Evolutionary conservation across 2,113 vertebrate genomes (phyloP).

Genomic region (Sinocyclocheilus maitianheensis): DNA sequence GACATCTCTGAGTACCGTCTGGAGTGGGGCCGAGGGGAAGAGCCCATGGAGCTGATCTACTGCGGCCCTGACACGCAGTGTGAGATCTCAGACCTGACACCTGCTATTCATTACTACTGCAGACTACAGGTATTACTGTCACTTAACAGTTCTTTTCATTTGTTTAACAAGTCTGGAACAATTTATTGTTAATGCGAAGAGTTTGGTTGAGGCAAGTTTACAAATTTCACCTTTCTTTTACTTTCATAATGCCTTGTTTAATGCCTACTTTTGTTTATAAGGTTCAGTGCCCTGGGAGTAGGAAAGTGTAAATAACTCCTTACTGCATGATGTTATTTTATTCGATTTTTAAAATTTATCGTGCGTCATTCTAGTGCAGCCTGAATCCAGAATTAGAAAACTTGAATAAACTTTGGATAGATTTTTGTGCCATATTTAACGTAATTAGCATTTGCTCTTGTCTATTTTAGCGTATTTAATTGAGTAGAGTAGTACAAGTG

Average conservation of each 20-base stretch:
- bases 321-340: not conserved
- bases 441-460: not conserved
- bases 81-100: slow-evolving; percentile 83
- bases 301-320: not conserved
- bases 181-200: not conserved
- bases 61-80: slow-evolving; percentile 83
- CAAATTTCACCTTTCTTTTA: not conserved
- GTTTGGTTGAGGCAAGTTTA: not conserved
- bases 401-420: not conserved
- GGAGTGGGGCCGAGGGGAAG: slow-evolving; percentile 90
- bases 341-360: not conserved
- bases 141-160: not conserved
- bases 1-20: slow-evolving; percentile 94
- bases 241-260: no score
- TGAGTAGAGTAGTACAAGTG: not conserved
- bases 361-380: not conserved
- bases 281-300: not conserved
- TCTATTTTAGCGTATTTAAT: not conserved
- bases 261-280: no score
- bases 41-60: slow-evolving; percentile 86
- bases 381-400: not conserved
- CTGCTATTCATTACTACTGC: slow-evolving; percentile 88
- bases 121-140: slow-evolving; percentile 77
- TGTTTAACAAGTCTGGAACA: not conserved
- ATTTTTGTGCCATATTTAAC: not conserved